Evolutionary conservation across 2,888 invertebrate species (phyloP).

Genomic region (Atrina japonica): DNA sequence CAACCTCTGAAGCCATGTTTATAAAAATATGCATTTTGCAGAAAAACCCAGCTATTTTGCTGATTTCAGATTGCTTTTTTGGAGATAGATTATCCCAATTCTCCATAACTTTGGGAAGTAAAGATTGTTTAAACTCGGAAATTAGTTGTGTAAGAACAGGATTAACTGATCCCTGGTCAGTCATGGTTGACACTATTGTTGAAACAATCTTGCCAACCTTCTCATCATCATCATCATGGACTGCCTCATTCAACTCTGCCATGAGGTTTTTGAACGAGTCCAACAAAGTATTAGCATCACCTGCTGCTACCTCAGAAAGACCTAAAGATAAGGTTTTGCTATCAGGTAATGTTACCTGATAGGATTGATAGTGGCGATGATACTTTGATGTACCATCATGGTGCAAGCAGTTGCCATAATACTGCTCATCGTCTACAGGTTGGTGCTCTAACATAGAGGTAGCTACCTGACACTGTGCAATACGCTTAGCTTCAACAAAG

Average conservation of each 20-base stretch:
- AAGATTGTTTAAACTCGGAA: conserved; percentile 8
- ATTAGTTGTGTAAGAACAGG: conserved; percentile 20
- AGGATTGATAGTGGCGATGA: conserved; percentile 38
- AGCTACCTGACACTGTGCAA: conserved; percentile 32
- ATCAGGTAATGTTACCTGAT: conserved; percentile 31
- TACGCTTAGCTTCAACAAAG: conserved; percentile 8
- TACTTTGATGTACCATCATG: conserved; percentile 39
- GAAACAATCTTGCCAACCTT: conserved; percentile 10
- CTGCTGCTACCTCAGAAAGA: conserved; percentile 22
- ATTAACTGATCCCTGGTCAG: conserved; percentile 34
- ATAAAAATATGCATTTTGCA: conserved; percentile 47
- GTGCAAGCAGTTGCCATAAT: conserved; percentile 12
- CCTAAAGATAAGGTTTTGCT: conserved; percentile 23
- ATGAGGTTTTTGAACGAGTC: conserved; percentile 11
- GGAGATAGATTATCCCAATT: conserved; percentile 18
- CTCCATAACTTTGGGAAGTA: conserved; percentile 24
- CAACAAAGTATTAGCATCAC: conserved; percentile 16
- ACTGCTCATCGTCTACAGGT: not conserved
- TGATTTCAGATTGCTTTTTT: conserved; percentile 9
- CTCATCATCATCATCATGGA: not conserved
- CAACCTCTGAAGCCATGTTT: conserved; percentile 33
- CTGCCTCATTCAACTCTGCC: conserved; percentile 1
- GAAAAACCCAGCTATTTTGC: conserved; percentile 27
- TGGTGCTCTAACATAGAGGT: conserved; percentile 13
- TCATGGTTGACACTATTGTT: conserved; percentile 37